Base-by-base conservation (phyloP, 2,113 vertebrate species). In the Elaphurus davidianus region DNA sequence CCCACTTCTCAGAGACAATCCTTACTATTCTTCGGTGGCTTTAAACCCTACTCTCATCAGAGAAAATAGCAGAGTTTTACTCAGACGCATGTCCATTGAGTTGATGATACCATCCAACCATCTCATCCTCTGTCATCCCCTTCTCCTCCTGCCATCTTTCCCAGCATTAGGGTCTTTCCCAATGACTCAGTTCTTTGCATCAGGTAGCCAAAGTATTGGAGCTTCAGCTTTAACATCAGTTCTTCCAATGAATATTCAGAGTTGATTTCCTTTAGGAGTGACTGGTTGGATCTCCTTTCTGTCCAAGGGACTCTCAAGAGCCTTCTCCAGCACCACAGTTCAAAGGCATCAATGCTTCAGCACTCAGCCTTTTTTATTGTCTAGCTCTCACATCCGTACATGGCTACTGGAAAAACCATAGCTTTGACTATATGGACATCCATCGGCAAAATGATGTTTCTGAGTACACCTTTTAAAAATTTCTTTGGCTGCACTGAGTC, bases 1-100 rank as follows among this genome's bases (percentile, higher is more conserved):
- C 30, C 2, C 13, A n/a, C 8, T 1, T 13, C 28, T n/a, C 28
- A 14, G 40, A 30, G 40, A n/a, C 12, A 11, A 36, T 11, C 40
- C 9, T 5, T 36, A 28, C 3, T 33, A 9, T 2, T 4, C 14
- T n/a, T 40, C 16, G 0, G 12, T 16, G 43, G 11, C 25, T 17
- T 16, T 0, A 0, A 2, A 6, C 2, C n/a, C 54, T 27, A 43
- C 15, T 55, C 47, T 3, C 17, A 30, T n/a, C 28, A 33, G 59
- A 55, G 40, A 28, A n/a, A 45, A 25, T 0, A 36, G 28, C 27
- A 15, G 57, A 62, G 10, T 14, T 21, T 17, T 15, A 7, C 50
- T 27, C 79, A 60, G 28, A 6, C 71, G 12, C 67, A 13, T 23
- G n/a, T 40, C 10, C 5, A 23, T 40, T 36, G 67, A 25, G 19